Percentiles rank a stretch among this genome's conserved stretches.
Evolutionary conservation across 1,140 invertebrate genomes (phyloP).

Genomic region (Ostrea edulis): DNA sequence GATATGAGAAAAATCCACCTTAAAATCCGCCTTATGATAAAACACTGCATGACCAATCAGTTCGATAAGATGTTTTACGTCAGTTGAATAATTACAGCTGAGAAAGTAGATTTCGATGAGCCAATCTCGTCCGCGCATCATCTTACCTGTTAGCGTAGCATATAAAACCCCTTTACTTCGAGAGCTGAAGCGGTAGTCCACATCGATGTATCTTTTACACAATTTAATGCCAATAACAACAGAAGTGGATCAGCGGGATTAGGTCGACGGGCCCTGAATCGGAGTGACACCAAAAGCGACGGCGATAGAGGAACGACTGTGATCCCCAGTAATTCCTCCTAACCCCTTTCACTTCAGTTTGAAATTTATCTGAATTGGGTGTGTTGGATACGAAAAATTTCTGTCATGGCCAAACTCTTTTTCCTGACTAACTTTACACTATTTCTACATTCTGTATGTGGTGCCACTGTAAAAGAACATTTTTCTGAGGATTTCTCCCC

Average conservation of each 20-base stretch:
- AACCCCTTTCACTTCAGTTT: background rate
- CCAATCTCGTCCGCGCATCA: background rate
- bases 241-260: constrained; percentile 9
- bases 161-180: background rate
- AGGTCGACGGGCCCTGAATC: background rate
- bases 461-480: background rate
- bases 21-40: too few relatives aligned
- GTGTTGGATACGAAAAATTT: background rate
- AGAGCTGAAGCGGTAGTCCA: constrained; percentile 13
- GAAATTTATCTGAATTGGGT: constrained; percentile 3
- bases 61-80: too few relatives aligned
- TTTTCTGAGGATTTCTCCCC: background rate
- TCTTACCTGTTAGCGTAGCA: background rate
- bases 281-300: constrained; percentile 7
- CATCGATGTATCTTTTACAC: constrained; percentile 14
- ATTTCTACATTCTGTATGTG: background rate
- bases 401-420: background rate
- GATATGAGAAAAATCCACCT: too few relatives aligned
- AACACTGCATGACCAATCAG: too few relatives aligned
- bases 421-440: background rate
- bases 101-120: background rate
- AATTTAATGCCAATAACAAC: constrained; percentile 33
- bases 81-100: too few relatives aligned
- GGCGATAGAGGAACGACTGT: constrained; percentile 18
- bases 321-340: constrained; percentile 20